Base-by-base conservation (phyloP, 2,113 vertebrate species). In the Pongo pygmaeus region DNA sequence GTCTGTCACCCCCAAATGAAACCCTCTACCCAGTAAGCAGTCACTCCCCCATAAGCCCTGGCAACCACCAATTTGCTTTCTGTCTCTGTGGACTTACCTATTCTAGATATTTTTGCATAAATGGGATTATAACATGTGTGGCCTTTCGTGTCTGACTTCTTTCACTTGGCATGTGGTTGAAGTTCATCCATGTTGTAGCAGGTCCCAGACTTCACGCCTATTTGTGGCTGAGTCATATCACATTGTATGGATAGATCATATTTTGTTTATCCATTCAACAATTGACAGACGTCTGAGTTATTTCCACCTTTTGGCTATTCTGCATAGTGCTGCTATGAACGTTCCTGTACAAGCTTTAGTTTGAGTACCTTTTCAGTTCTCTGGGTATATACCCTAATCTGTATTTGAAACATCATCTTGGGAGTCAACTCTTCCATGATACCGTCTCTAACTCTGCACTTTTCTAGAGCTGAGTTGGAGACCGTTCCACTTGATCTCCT, bases 81-180 rank as follows among this genome's bases (percentile, higher is more conserved):
- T 20, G 17, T 75, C 20, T 69, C 57, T 17, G 35, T 35, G 18
- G 46, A 48, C 11, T 22, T 14, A n/a, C 25, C 35, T 12, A 6
- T 52, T 87, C 38, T 79, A 64, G 57, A 20, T 55, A 38, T 43
- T 59, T 30, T 83, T 61, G 18, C 52, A 30, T 14, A 59, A n/a
- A 38, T 23, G 18, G 57, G 38, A 3, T 57, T 6, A 8, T 0
- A 52, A 0, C 13, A 8, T 0, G 9, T 13, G 12, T n/a, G 72
- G 46, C 8, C 74, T 61, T 57, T 11, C 30, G 5, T 32, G 32
- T 38, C 79, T 38, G 64, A 48, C 40, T 92, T 78, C 38, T 43
- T 55, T 61, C 64, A 43, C 38, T 20, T 22, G 35, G 27, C 6
- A 1, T 13, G 50, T 48, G 80, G 52, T 8, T 14, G 67, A 75